Percentiles rank a stretch among this genome's conserved stretches.
phyloP scores from a whole-genome alignment of 2,888 invertebrate genomes.

The Antitype chi region DNA sequence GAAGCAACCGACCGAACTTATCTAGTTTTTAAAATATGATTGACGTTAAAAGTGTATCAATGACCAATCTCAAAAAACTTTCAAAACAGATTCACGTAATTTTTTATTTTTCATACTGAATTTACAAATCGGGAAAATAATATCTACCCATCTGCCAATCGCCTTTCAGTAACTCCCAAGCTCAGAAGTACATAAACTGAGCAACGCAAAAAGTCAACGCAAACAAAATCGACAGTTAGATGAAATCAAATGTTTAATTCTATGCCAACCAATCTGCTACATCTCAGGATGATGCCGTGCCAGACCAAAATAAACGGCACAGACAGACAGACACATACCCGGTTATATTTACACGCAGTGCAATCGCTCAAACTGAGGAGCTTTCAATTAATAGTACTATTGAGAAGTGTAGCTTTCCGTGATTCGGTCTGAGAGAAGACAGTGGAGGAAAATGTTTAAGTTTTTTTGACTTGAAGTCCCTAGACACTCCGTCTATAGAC shows the following conservation, averaged over 20 bases:
- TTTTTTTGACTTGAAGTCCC: background rate
- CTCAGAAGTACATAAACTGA: conserved; percentile 28
- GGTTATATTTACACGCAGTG: conserved; percentile 65
- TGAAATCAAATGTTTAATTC: conserved; percentile 63
- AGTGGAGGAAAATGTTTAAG: conserved; percentile 9
- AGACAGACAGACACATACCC: conserved; percentile 63
- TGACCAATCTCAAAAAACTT: conserved; percentile 19
- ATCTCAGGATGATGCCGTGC: conserved; percentile 59
- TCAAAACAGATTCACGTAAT: background rate
- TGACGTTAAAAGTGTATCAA: background rate
- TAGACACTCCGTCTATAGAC: conserved; percentile 16
- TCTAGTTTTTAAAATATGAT: no score
- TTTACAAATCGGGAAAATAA: background rate
- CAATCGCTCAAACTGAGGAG: conserved; percentile 60
- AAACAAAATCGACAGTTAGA: conserved; percentile 54
- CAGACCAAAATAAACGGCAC: conserved; percentile 73
- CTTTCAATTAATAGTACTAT: conserved; percentile 59
- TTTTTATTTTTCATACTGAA: background rate
- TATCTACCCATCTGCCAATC: conserved; percentile 24
- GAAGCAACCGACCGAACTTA: no score
- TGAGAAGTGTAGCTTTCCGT: conserved; percentile 22
- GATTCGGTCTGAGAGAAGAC: background rate
- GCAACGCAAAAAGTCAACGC: conserved; percentile 41
- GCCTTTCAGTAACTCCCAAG: conserved; percentile 28
- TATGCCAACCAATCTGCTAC: conserved; percentile 59